These are phyloP conservation scores for Dissostichus mawsoni DNA, from an alignment of 2,113 vertebrate species.

Conservation along the genomic window DNA sequence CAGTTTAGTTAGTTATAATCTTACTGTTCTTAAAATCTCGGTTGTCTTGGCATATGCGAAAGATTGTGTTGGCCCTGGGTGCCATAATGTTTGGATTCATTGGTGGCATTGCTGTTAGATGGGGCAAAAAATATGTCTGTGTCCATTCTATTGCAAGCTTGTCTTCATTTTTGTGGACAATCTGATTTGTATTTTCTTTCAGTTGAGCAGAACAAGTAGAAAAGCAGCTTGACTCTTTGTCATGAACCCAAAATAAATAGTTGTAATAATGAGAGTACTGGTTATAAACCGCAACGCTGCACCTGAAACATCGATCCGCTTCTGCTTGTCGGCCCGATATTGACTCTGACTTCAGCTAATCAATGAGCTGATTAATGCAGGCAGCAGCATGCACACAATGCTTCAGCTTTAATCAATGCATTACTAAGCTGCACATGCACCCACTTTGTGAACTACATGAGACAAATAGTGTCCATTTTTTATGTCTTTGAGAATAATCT, in stretches of 20 bases:
- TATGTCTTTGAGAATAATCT: not conserved
- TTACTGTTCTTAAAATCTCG: slow-evolving; percentile 3
- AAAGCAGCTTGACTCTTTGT: slow-evolving; percentile 4
- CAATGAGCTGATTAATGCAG: slow-evolving; percentile 62
- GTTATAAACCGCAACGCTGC: slow-evolving; percentile 24
- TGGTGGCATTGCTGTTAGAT: too few species aligned
- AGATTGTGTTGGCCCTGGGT: not conserved
- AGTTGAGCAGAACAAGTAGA: not conserved
- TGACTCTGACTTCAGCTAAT: slow-evolving; percentile 57
- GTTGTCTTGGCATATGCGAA: not conserved
- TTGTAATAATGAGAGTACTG: slow-evolving; percentile 1
- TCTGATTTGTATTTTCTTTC: not conserved
- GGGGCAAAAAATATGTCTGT: not conserved
- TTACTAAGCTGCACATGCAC: slow-evolving; percentile 30
- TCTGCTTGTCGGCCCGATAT: slow-evolving; percentile 39
- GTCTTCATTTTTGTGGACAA: not conserved
- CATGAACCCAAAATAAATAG: not conserved
- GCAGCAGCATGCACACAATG: slow-evolving; percentile 13
- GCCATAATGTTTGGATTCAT: not conserved
- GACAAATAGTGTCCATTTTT: slow-evolving; percentile 11
- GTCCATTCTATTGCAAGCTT: not conserved
- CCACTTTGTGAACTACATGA: slow-evolving; percentile 42
- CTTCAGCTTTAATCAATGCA: slow-evolving; percentile 40
- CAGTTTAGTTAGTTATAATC: not conserved
- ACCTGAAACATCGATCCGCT: slow-evolving; percentile 54